These are phyloP conservation scores for Rutilus rutilus DNA, from an alignment of 2,113 vertebrate genomes.

Conservation along the genomic window DNA sequence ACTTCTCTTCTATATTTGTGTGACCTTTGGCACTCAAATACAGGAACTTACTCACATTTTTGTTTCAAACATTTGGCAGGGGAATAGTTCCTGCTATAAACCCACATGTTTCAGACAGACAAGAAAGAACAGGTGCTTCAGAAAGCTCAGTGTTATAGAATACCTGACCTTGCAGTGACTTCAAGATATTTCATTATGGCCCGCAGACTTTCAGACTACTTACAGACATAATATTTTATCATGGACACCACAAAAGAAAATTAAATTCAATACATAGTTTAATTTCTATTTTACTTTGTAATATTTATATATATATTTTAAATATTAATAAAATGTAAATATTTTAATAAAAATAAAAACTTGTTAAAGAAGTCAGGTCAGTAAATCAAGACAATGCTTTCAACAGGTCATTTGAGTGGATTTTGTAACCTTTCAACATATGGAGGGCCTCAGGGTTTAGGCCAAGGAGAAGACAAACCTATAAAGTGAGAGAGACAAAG, in stretches of 20 bases:
- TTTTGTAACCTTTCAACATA: constrained; percentile 75
- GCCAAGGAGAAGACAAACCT: constrained; percentile 66
- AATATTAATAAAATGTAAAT: background rate
- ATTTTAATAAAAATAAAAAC: background rate
- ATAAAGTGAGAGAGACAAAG: constrained; percentile 45
- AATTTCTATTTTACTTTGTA: background rate
- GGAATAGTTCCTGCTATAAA: constrained; percentile 62
- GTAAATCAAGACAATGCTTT: constrained; percentile 70
- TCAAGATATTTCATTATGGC: constrained; percentile 62
- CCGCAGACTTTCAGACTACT: constrained; percentile 49
- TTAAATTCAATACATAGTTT: too few relatives aligned
- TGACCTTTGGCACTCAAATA: constrained; percentile 61
- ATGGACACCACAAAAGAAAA: background rate
- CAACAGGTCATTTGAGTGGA: constrained; percentile 73
- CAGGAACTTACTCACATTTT: constrained; percentile 67
- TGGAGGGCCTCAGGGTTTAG: constrained; percentile 68
- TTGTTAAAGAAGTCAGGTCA: constrained; percentile 66
- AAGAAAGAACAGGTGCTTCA: constrained; percentile 74
- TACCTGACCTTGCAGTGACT: constrained; percentile 63
- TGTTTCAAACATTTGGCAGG: constrained; percentile 68
- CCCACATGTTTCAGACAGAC: constrained; percentile 74
- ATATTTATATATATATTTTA: background rate
- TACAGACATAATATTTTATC: background rate
- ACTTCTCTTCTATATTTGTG: constrained; percentile 35
- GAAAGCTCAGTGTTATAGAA: constrained; percentile 52